These are phyloP conservation scores for Pygathrix nemaeus DNA, from an alignment of 2,113 vertebrate species.

Conservation along the genomic window DNA sequence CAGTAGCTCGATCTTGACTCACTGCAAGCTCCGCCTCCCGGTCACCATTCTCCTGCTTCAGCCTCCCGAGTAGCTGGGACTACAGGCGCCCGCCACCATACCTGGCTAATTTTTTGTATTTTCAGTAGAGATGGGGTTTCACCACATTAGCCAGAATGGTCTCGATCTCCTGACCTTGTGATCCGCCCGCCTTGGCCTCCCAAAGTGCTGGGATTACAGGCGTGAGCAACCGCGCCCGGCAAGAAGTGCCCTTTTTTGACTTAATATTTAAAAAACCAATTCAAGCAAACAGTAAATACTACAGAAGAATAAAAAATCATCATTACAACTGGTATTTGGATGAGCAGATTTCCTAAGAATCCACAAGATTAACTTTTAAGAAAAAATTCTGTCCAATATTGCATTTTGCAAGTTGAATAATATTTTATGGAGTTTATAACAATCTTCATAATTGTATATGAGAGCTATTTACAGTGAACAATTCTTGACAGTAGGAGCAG, in stretches of 20 bases:
- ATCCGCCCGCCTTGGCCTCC: too few relatives aligned
- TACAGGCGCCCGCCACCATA: too few relatives aligned
- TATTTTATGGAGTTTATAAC: not conserved
- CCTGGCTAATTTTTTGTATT: too few relatives aligned
- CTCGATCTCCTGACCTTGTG: too few relatives aligned
- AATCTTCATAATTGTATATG: conserved; percentile 18
- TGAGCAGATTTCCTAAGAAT: not conserved
- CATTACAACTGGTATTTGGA: not conserved
- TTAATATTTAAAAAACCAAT: conserved; percentile 24
- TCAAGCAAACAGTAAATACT: not conserved
- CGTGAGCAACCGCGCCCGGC: too few relatives aligned
- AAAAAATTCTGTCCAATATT: not conserved
- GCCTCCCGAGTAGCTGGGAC: too few relatives aligned
- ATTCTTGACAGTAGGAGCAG: conserved; percentile 14
- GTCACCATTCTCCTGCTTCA: too few relatives aligned
- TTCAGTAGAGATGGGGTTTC: too few relatives aligned
- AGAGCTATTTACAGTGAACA: not conserved
- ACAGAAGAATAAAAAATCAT: not conserved
- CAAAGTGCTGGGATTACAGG: too few relatives aligned
- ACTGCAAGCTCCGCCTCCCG: too few relatives aligned
- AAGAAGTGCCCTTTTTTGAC: not conserved
- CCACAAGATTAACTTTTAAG: not conserved
- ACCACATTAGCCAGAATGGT: too few relatives aligned
- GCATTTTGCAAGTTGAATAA: not conserved
- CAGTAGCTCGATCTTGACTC: too few relatives aligned